These are phyloP conservation scores for Anaspis maculata DNA, from an alignment of 2,888 invertebrate species.

Conservation along the genomic window DNA sequence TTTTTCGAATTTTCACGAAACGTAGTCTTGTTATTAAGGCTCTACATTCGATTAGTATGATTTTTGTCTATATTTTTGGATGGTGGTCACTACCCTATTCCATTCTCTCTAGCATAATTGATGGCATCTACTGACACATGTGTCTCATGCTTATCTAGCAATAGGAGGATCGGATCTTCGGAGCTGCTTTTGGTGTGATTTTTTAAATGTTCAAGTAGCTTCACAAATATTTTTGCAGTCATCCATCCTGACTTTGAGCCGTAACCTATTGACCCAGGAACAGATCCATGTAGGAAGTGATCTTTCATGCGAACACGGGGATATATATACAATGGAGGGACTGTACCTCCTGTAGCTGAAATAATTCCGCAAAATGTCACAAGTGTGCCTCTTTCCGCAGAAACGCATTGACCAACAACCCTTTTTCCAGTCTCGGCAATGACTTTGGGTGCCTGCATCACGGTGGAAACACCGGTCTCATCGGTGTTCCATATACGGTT, in stretches of 20 bases:
- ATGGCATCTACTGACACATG: conserved; percentile 27
- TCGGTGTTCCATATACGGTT: background rate
- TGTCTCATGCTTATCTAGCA: conserved; percentile 1
- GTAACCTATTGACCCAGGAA: conserved; percentile 7
- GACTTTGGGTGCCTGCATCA: background rate
- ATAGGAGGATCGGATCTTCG: background rate
- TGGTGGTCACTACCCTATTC: too few relatives aligned
- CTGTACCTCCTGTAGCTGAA: background rate
- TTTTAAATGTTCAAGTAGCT: conserved; percentile 23
- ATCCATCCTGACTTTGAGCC: conserved; percentile 11
- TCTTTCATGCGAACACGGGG: conserved; percentile 2
- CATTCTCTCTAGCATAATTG: conserved; percentile 28
- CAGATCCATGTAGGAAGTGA: conserved; percentile 10
- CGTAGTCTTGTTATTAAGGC: too few relatives aligned
- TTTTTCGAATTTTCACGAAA: too few relatives aligned
- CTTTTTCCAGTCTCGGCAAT: background rate
- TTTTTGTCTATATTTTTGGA: too few relatives aligned
- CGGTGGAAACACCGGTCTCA: background rate
- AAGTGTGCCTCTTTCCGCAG: background rate
- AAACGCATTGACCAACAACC: background rate
- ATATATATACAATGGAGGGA: background rate
- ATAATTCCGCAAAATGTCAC: background rate
- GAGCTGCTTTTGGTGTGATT: background rate
- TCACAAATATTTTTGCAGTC: conserved; percentile 17
- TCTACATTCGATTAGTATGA: too few relatives aligned